Conservation (phyloP, 53 echinoderm and acorn worm genomes). For the Echinometra lucunter region DNA sequence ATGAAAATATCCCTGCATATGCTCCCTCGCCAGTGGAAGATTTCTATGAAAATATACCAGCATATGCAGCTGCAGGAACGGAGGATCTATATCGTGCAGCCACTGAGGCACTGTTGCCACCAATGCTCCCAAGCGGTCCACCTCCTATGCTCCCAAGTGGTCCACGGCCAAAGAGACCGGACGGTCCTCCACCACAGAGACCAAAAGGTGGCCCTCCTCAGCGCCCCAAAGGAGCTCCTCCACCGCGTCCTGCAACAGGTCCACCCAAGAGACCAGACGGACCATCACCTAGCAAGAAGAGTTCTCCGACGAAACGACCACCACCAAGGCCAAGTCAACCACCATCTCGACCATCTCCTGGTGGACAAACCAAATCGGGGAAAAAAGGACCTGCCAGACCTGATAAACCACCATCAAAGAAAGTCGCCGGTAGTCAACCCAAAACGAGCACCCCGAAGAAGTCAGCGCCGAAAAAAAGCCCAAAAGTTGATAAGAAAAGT, state of each 20-base stretch:
- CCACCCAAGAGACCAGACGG: not conserved
- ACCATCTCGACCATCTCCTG: not conserved
- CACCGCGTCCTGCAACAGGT: not conserved
- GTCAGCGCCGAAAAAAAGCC: not conserved
- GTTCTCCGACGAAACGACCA: not conserved
- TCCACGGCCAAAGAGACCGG: not conserved
- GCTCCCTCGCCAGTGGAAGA: not conserved
- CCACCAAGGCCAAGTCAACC: slow-evolving; percentile 15
- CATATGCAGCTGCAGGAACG: not conserved
- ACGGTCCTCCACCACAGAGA: not conserved
- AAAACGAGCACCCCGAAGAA: slow-evolving; percentile 57
- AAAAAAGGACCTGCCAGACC: not conserved
- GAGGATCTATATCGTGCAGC: not conserved
- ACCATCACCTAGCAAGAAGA: not conserved
- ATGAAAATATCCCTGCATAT: slow-evolving; percentile 30
- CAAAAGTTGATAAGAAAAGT: not conserved
- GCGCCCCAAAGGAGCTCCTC: not conserved
- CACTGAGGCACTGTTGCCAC: not conserved
- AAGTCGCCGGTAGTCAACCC: not conserved
- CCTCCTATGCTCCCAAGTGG: not conserved
- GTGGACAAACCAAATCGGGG: not conserved
- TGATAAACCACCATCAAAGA: slow-evolving; percentile 18
- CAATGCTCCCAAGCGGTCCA: not conserved
- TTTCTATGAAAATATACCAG: slow-evolving; percentile 3
- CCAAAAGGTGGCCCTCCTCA: not conserved